Evolutionary conservation across 2,113 vertebrate species (phyloP), one percentile per base, ranked within the genome.

Genomic region (Gavia stellata): DNA sequence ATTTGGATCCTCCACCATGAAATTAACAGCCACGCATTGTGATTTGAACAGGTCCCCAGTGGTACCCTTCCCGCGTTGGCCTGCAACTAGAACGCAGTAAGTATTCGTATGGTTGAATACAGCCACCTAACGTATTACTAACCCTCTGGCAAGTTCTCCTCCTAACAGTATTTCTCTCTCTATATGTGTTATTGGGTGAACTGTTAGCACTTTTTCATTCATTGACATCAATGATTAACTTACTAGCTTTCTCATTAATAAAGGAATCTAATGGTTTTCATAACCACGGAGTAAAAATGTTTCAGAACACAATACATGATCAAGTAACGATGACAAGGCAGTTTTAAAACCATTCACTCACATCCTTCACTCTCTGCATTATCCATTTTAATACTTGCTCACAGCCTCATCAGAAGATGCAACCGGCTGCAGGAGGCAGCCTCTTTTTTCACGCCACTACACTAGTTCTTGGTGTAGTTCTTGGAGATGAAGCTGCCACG

Each of bases 11-110:
- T 68, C 33, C 56, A 36, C 40, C 33, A 70, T 31, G 9, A 89
- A 83, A 85, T 82, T 91, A 93, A 96, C 83, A 91, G 11, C 49
- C 67, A 18, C 2, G 26, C 23, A 90, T 94, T 97, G 61, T 94
- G 50, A 61, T 79, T 93, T 93, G 21, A 80, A 90, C 78, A 98
- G 98, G 97, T 98, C 98, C 98, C 53, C 97, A 98, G 53, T 98
- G 98, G 98, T 97, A 96, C 29, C 98, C 98, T 53, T 98, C 98
- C 19, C 97, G 97, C 40, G 73, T 98, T 68, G 98, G 98, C 42
- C 96, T 98, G 58, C 97, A 98, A 25, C 90, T 98, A 38, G 98
- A 98, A 91, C 83, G 36, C 84, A 97, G 98, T 98, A 96, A 98
- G 98, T 98, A 71, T 24, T 47, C n/a, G 10, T 17, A 16, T 9